These are phyloP conservation scores for Miniopterus natalensis DNA, from an alignment of 2,113 vertebrate genomes.

Conservation along the genomic window DNA sequence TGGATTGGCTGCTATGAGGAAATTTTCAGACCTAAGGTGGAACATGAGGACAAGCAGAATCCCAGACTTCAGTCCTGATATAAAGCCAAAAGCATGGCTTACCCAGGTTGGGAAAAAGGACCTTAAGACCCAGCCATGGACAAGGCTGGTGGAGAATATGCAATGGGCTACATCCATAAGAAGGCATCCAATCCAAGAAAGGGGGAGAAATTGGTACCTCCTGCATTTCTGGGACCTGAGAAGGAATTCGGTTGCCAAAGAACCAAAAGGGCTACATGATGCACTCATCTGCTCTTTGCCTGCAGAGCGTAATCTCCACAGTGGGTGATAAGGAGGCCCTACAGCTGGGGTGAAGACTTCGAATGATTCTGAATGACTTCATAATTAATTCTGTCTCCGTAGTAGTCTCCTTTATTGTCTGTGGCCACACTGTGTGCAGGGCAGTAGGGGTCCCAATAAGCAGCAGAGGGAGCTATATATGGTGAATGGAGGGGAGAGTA, in stretches of 20 bases:
- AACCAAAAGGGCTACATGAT: not conserved
- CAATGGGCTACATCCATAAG: not conserved
- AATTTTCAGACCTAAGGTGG: not conserved
- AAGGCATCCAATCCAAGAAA: not conserved
- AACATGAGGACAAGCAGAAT: not conserved
- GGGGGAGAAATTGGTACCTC: not conserved
- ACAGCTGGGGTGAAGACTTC: not conserved
- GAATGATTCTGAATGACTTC: not conserved
- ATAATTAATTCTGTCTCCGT: not conserved
- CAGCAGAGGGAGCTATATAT: not conserved
- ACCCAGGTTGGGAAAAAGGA: not conserved
- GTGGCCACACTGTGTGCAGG: not conserved
- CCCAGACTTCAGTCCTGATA: not conserved
- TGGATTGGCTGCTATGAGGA: not conserved
- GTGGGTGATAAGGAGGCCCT: fast-evolving
- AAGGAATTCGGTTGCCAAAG: not conserved
- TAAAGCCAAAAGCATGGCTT: not conserved
- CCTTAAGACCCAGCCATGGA: not conserved
- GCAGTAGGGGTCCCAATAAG: not conserved
- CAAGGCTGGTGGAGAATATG: not conserved
- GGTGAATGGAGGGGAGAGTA: not conserved
- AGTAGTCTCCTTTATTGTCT: not conserved
- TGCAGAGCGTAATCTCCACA: not conserved
- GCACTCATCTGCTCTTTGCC: not conserved
- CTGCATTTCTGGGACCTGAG: not conserved